Conservation (phyloP, 2,113 vertebrate genomes). For the Tupaia chinensis region DNA sequence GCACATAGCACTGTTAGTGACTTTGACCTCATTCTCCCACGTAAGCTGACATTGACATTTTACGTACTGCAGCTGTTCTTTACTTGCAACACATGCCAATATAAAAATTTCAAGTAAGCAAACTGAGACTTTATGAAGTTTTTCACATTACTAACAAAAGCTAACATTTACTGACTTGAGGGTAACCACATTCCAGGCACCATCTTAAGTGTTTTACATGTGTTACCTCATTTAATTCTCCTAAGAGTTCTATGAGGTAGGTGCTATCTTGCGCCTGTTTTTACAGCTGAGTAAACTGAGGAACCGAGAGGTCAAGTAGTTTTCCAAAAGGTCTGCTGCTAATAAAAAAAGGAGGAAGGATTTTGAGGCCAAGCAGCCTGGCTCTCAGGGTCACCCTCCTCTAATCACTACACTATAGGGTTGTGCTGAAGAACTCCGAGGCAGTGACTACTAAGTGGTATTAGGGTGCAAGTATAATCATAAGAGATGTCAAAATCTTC, state of each 20-base stretch:
- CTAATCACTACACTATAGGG: background rate
- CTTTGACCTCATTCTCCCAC: background rate
- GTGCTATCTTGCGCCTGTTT: constrained; percentile 25
- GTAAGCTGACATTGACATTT: background rate
- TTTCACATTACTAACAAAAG: constrained; percentile 57
- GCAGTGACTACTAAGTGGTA: background rate
- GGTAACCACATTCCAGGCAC: background rate
- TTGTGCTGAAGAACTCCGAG: background rate
- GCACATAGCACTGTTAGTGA: background rate
- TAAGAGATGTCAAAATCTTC: constrained; percentile 2
- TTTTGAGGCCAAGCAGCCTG: background rate
- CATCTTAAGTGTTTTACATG: constrained; percentile 1
- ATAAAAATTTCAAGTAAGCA: constrained; percentile 47
- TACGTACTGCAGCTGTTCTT: constrained; percentile 12
- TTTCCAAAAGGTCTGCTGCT: background rate
- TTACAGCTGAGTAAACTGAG: constrained; percentile 62
- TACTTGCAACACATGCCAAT: background rate
- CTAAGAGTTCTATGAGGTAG: background rate
- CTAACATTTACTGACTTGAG: constrained; percentile 9
- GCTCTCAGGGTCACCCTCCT: background rate
- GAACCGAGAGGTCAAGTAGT: background rate
- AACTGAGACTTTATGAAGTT: background rate
- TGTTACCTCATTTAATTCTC: constrained; percentile 38
- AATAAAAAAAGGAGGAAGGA: background rate
- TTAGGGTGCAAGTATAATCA: background rate